Percentiles rank a stretch among this genome's conserved stretches.
Conservation (phyloP, 2,113 vertebrate genomes). For the Callipepla californica region DNA sequence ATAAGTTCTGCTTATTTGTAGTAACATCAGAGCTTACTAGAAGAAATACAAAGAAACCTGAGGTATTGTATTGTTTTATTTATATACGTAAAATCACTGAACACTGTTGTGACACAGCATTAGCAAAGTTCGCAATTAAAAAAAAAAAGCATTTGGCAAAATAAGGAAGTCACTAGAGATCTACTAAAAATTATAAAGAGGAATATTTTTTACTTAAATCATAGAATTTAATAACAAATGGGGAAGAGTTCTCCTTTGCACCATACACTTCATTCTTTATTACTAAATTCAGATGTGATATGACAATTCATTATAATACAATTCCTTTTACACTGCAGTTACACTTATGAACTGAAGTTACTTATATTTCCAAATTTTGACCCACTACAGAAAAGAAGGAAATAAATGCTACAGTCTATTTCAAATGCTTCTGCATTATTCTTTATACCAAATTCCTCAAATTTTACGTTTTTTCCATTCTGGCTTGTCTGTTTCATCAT, state of each 20-base stretch:
- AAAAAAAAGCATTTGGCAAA: neutral
- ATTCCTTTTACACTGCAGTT: neutral
- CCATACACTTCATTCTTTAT: neutral
- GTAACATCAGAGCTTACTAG: neutral
- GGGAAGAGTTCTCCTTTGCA: neutral
- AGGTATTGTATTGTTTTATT: constrained; percentile 6
- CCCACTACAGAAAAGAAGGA: neutral
- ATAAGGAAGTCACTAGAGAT: neutral
- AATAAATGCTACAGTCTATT: neutral
- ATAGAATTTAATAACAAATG: neutral
- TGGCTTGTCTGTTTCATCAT: constrained; percentile 92
- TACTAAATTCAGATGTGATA: constrained; percentile 30
- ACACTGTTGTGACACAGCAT: neutral
- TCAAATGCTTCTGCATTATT: neutral
- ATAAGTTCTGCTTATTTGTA: neutral
- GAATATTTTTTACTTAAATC: neutral
- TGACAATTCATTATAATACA: neutral
- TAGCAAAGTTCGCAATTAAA: neutral
- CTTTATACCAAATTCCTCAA: constrained; percentile 73
- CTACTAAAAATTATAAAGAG: neutral
- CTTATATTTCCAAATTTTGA: constrained; percentile 9
- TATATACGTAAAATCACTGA: neutral
- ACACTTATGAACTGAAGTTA: neutral
- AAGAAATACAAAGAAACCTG: neutral
- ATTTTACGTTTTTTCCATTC: constrained; percentile 99